phyloP scores from a whole-genome alignment of 2,888 invertebrate species.

The Craniophora ligustri region DNA sequence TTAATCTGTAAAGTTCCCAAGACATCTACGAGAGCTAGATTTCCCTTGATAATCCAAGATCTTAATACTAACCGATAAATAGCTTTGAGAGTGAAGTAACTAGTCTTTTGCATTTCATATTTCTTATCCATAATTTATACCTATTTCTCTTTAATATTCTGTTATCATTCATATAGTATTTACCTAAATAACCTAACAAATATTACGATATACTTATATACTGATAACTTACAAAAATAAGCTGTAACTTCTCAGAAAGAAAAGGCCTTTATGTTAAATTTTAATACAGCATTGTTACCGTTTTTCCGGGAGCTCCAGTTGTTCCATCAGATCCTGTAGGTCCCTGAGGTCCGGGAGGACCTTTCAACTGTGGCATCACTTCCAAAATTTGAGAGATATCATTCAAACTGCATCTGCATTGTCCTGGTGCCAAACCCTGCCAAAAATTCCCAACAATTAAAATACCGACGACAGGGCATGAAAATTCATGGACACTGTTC shows the following conservation, averaged over 20 bases:
- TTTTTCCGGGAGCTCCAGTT: slow-evolving; percentile 93
- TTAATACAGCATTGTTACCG: slow-evolving; percentile 84
- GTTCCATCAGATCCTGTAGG: slow-evolving; percentile 93
- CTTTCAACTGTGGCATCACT: slow-evolving; percentile 90
- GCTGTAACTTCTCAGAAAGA: too few species aligned
- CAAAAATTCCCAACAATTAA: slow-evolving; percentile 29
- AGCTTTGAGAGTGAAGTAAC: slow-evolving; percentile 21
- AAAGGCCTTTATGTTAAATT: not conserved
- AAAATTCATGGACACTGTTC: slow-evolving; percentile 11
- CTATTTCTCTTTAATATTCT: slow-evolving; percentile 5
- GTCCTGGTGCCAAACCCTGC: slow-evolving; percentile 80
- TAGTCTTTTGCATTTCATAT: slow-evolving; percentile 29
- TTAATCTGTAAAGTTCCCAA: slow-evolving; percentile 48
- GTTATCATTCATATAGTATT: too few species aligned
- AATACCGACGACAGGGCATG: slow-evolving; percentile 6
- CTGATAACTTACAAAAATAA: too few species aligned
- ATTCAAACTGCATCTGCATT: slow-evolving; percentile 94
- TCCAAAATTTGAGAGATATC: slow-evolving; percentile 89
- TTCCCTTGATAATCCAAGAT: slow-evolving; percentile 56
- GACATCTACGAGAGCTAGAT: slow-evolving; percentile 51
- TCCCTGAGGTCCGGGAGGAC: slow-evolving; percentile 90
- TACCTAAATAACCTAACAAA: too few species aligned
- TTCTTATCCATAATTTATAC: slow-evolving; percentile 4
- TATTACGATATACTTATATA: too few species aligned
- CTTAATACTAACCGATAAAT: slow-evolving; percentile 41